phyloP scores from a whole-genome alignment of 1,140 invertebrate species.

The Watersipora subatra region DNA sequence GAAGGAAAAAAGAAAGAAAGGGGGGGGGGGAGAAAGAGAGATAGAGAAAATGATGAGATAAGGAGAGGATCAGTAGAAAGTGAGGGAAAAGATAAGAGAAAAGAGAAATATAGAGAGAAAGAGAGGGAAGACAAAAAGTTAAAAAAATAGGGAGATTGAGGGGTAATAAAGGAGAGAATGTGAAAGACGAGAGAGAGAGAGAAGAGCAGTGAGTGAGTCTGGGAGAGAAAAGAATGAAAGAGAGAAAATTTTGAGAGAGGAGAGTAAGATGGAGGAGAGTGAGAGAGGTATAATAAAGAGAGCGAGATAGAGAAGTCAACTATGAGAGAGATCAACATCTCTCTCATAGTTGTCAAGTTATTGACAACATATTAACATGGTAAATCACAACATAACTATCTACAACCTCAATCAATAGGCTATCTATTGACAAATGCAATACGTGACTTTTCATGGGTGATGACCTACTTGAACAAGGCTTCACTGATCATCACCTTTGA shows the following conservation, averaged over 20 bases:
- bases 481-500: too few relatives aligned
- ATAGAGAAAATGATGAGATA: not conserved
- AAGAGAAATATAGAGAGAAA: not conserved
- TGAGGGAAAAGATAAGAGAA: not conserved
- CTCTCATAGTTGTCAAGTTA: too few relatives aligned
- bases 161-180: not conserved
- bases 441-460: too few relatives aligned
- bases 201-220: not conserved
- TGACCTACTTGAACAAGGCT: too few relatives aligned
- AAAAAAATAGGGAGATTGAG: not conserved
- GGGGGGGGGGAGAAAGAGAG: not conserved
- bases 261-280: not conserved
- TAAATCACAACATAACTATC: too few relatives aligned
- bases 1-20: not conserved
- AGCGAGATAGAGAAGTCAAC: not conserved
- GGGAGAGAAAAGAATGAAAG: not conserved
- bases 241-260: not conserved
- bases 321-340: not conserved
- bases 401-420: too few relatives aligned
- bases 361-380: too few relatives aligned
- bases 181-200: not conserved
- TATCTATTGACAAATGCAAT: too few relatives aligned
- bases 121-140: not conserved
- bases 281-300: not conserved
- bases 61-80: not conserved